Evolutionary conservation across 2,888 invertebrate genomes (phyloP), one percentile per base, ranked within the genome.

Genomic region (Aleiodes alternator): DNA sequence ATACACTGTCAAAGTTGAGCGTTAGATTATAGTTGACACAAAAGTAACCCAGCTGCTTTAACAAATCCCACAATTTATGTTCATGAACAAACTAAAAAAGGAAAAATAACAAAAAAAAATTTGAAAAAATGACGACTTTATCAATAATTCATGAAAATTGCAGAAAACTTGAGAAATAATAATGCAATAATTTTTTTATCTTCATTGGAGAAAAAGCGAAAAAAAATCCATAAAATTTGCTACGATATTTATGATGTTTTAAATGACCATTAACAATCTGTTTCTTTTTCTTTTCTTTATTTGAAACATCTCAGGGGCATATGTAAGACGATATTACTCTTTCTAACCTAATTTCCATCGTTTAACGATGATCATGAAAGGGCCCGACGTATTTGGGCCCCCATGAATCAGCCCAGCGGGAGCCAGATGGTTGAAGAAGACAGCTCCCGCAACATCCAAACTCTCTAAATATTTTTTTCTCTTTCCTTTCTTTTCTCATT

Each of bases 321-420:
- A 38, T 43, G 48, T 16, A 64, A 43, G 64, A 48, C 43, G 43
- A 43, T 43, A 64, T 64, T 11, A 64, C 64, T 48, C 64, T 48
- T 43, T 64, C 43, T 64, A 64, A 64, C 74, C 81, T 82, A 84
- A 84, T 84, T 82, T 85, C 79, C 79, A 78, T 71, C 80, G 82
- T 82, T 82, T 82, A 82, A 80, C 81, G 83, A 86, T 43, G 43
- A 43, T 79, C 78, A 79, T 82, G 80, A 82, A 81, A 79, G 78
- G 79, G 80, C 82, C 82, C 64, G 64, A 43, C 64, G 56, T 78
- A 69, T 77, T 50, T 61, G 56, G 56, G 55, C 57, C 68, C 23
- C 57, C 81, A 81, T 84, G 84, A 85, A 87, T 86, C 84, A 81
- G 83, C 80, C 84, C 84, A 80, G 84, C 81, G 83, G 84, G 82